Evolutionary conservation across 2,113 vertebrate genomes (phyloP), one percentile per base, ranked within the genome.

Genomic region (Cyrtonyx montezumae): DNA sequence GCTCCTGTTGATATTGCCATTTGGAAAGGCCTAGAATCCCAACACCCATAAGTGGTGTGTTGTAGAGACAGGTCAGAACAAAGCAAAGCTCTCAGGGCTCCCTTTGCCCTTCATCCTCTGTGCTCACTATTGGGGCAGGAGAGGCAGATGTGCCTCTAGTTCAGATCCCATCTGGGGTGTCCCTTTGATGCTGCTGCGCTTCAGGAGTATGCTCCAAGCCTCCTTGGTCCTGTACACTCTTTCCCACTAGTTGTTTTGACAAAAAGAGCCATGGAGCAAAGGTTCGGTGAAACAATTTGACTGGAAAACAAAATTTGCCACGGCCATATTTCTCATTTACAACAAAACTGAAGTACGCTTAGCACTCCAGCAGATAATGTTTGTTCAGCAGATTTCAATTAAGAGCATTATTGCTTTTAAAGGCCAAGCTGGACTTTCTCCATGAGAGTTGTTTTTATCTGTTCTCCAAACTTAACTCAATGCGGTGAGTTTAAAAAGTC

Each of bases 351-450:
- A 34, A 63, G 82, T 70, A 45, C 21, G 9, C 23, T 84, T 2
- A 0, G 36, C 23, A 37, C 58, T 89, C n/a, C 12, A 36, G 26
- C 49, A 74, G 55, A 32, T 95, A 18, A 28, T 58, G 28, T 74
- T 92, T 93, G 58, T 61, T 81, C 63, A 82, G 59, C 55, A 87
- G 28, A 79, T 74, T 93, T 92, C 84, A 74, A 4, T 79, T 92
- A 77, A 89, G 59, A 56, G 32, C 76, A 32, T 81, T 84, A 84
- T 3, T 91, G 77, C 73, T 90, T 94, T 93, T 74, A 75, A 75
- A 93, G 79, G 32, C 63, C 81, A 78, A 61, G 42, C 37, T 34
- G 32, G 79, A 75, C 37, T 49, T 91, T 78, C 69, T 77, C 46
- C 37, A 77, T 25, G 45, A 43, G 5, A 69, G 7, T 30, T 43